A percentile compares a stretch with the other conserved stretches of the same genome.
These are phyloP conservation scores for Sarcophaga rosellei DNA, from an alignment of 2,888 invertebrate genomes.

Conservation along the genomic window DNA sequence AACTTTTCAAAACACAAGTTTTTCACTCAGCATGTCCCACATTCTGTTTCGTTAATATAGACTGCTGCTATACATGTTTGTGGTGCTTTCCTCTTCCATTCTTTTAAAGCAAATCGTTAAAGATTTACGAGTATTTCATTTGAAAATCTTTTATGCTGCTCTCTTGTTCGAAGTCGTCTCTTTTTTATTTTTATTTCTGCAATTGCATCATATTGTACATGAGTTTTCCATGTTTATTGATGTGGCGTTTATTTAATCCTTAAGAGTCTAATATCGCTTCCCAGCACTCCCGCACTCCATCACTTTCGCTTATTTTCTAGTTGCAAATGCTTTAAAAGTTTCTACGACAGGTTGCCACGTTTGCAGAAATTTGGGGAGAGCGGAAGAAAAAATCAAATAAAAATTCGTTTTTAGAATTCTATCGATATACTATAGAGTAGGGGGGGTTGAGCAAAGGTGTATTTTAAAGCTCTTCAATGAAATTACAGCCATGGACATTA, in stretches of 20 bases:
- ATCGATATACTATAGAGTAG: not conserved
- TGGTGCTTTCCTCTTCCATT: not conserved
- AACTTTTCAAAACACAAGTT: no score
- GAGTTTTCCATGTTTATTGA: not conserved
- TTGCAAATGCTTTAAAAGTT: not conserved
- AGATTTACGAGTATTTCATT: constrained; percentile 15
- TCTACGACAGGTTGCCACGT: constrained; percentile 23
- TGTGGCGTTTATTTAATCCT: constrained; percentile 23
- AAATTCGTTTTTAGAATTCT: constrained; percentile 15
- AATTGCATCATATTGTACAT: no score
- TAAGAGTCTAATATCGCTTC: constrained; percentile 14
- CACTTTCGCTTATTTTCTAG: not conserved
- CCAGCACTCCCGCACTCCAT: not conserved
- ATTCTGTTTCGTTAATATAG: no score
- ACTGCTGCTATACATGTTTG: no score
- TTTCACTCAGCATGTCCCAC: no score
- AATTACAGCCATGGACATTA: no score
- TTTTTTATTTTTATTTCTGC: not conserved
- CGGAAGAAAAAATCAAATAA: not conserved
- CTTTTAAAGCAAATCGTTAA: constrained; percentile 11
- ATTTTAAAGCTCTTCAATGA: not conserved
- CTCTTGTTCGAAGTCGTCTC: not conserved
- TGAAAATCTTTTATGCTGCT: not conserved
- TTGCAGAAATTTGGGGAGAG: not conserved
- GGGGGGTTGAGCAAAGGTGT: not conserved